Evolutionary conservation across 2,797 vertebrate genomes (phyloP).

Genomic region (Malurus leucopterus): DNA sequence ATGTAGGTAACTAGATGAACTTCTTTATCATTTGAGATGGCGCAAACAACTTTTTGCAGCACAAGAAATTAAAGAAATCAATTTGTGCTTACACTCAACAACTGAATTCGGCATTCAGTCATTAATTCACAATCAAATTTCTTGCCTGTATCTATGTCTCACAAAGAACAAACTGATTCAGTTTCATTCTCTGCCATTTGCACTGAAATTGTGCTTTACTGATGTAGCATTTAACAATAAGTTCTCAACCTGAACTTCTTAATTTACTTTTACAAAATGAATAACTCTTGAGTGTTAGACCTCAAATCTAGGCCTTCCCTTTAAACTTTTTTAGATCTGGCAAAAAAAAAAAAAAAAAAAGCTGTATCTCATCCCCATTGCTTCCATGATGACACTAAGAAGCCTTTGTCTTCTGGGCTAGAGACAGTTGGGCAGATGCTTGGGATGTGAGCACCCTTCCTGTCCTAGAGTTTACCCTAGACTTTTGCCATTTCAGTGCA

Average conservation of each 20-base stretch:
- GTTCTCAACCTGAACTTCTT: neutral
- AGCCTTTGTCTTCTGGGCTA: neutral
- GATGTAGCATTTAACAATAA: neutral
- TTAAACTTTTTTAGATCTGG: neutral
- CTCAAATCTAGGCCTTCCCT: neutral
- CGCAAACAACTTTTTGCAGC: neutral
- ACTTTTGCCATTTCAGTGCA: neutral
- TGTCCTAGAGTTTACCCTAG: neutral
- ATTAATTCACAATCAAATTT: neutral
- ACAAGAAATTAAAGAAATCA: neutral
- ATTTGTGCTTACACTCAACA: neutral
- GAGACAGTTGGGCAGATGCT: neutral
- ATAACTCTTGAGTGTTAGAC: neutral
- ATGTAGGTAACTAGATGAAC: neutral
- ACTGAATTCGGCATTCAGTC: neutral
- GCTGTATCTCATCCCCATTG: neutral
- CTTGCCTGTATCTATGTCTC: neutral
- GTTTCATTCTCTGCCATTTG: neutral
- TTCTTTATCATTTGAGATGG: neutral
- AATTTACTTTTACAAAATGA: neutral
- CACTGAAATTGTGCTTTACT: neutral
- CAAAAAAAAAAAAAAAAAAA: neutral
- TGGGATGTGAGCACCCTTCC: neutral
- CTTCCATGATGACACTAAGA: neutral
- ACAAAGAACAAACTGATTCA: neutral